These are phyloP conservation scores for Emys orbicularis DNA, from an alignment of 2,797 vertebrate genomes.

Conservation along the genomic window DNA sequence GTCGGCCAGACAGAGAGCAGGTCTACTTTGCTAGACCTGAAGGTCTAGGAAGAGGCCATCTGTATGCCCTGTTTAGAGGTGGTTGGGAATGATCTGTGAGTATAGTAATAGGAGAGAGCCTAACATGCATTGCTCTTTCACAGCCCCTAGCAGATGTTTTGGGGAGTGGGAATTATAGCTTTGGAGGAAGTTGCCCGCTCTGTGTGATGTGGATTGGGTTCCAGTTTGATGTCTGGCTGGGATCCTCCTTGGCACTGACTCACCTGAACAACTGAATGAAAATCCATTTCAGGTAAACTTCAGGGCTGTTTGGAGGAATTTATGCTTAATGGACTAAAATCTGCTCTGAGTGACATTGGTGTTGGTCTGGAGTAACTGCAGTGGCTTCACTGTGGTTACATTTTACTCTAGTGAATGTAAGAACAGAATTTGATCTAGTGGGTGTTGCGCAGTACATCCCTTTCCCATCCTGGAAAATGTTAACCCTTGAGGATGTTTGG, in stretches of 20 bases:
- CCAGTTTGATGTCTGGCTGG: background rate
- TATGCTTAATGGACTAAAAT: background rate
- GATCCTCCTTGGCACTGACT: background rate
- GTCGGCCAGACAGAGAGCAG: background rate
- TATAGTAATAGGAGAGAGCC: background rate
- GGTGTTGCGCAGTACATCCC: background rate
- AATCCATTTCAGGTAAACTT: background rate
- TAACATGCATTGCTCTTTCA: background rate
- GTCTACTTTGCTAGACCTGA: background rate
- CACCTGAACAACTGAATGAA: background rate
- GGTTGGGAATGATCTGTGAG: background rate
- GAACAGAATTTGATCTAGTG: fast-evolving
- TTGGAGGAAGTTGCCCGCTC: background rate
- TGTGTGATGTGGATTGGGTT: background rate
- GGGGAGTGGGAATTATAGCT: background rate
- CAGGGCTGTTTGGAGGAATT: background rate
- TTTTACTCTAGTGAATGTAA: background rate
- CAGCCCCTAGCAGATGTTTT: background rate
- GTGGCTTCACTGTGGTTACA: background rate
- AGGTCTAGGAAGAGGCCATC: background rate
- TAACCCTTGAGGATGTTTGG: background rate
- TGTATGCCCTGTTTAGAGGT: background rate
- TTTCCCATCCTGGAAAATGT: fast-evolving
- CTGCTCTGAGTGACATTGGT: background rate
- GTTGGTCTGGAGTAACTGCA: background rate